Evolutionary conservation across 1,140 invertebrate species (phyloP), one percentile per base, ranked within the genome.

Genomic region (Potamilus streckersoni): DNA sequence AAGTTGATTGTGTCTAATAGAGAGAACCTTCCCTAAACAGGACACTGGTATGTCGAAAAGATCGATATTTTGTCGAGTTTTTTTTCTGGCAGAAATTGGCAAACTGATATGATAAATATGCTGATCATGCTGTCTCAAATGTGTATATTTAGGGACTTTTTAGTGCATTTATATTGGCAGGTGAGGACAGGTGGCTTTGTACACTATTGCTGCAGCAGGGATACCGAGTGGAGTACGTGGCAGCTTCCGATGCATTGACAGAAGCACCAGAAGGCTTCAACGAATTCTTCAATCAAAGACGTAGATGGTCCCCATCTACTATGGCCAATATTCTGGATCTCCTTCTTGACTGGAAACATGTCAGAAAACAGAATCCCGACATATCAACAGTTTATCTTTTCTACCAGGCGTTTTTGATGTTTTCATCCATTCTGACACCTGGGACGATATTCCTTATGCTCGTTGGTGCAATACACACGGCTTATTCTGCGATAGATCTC

Each of bases 381-480:
- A 82, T 86, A 38, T 84, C 83, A 8, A 70, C 82, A 16, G 58
- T 82, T 20, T 85, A 80, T 56, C 83, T 86, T 49, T 27, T 83
- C 11, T 86, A 86, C 60, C 85, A 85, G 81, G 88, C 69, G 19
- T 66, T 73, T 20, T 68, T 81, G 79, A 89, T 93, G 84, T 79
- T 91, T 17, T 92, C 92, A 13, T 92, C 92, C 0, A 89, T 93
- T 71, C 80, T 93, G 4, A 92, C 93, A 31, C 93, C 93, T 11
- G 93, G 93, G n/a, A 93, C 92, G 1, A 93, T 93, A 66, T 93
- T 93, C 71, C 87, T 93, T 14, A 92, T 93, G 89, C 88, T 93
- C 66, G 90, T 93, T 27, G 92, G 93, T 38, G 92, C 93, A n/a
- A 90, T 93, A 72, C 89, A 88, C 19, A 91, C 91, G 15, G 93